These are phyloP conservation scores for Mycogona germanica DNA, from an alignment of 2,888 invertebrate species.

Conservation along the genomic window DNA sequence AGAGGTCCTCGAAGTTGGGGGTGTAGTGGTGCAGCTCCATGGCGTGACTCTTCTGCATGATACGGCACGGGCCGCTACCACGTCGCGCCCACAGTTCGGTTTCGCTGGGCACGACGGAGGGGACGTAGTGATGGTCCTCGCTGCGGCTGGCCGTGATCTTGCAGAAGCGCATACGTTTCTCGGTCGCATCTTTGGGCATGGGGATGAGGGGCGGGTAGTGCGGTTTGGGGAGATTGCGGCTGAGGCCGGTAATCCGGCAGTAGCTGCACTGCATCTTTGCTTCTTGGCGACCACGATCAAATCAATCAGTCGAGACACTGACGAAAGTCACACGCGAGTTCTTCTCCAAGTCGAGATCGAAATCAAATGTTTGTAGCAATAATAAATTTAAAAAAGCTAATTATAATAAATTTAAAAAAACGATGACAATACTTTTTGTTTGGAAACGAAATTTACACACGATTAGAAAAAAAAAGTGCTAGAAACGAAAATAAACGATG, in stretches of 20 bases:
- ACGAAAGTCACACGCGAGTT: too few relatives aligned
- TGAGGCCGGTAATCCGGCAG: constrained; percentile 68
- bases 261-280: constrained; percentile 17
- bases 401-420: too few relatives aligned
- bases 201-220: constrained; percentile 69
- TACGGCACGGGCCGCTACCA: constrained; percentile 42
- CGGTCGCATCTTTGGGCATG: constrained; percentile 56
- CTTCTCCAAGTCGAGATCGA: too few relatives aligned
- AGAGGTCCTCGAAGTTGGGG: constrained; percentile 19
- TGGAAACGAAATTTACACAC: too few relatives aligned
- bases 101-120: constrained; percentile 23
- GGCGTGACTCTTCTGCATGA: constrained; percentile 50
- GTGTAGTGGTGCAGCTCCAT: constrained; percentile 47
- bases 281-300: neutral
- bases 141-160: constrained; percentile 52
- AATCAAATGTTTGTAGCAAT: too few relatives aligned
- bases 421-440: too few relatives aligned
- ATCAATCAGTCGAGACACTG: too few relatives aligned
- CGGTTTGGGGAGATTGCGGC: constrained; percentile 63
- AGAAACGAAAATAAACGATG: too few relatives aligned
- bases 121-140: constrained; percentile 27
- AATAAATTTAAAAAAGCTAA: too few relatives aligned
- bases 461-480: too few relatives aligned
- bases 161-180: constrained; percentile 51
- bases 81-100: constrained; percentile 19